Base-by-base conservation (phyloP, 1,140 invertebrate species). In the Forficula auricularia region DNA sequence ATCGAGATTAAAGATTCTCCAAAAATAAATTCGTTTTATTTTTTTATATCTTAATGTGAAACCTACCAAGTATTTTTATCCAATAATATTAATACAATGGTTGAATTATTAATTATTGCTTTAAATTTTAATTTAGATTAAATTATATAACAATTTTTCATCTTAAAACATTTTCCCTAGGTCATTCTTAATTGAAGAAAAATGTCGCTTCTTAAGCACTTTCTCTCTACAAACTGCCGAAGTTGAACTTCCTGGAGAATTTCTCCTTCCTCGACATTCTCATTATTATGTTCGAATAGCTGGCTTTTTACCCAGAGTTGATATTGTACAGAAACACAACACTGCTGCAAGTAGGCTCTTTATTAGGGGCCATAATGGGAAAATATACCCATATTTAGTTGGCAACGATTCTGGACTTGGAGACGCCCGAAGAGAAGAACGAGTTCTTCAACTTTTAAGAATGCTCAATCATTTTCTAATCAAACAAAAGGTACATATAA, bases 301-400 rank as follows among this genome's bases (percentile, higher is more conserved):
- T 0, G 66, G 90, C 38, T 96, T 98, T 58, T 92, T 96, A 83
- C 91, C 91, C 2, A 64, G 84, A 13, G 89, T 96, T 1, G 90
- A 96, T 61, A 88, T 95, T 8, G 88, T 98, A 0, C 86, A 94
- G 58, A 94, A 96, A 55, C 89, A 96, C 60, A 94, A 95, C 54
- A 87, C 88, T 0, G 86, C 88, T 0, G 87, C 90, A 0, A 66
- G 91, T 12, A 63, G 91, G 41, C 64, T 97, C 2, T 87, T 86
- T 54, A 96, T 97, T 48, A 68, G 90, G 32, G 91, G 91, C 0
- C 90, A 96, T 54, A 97, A 96, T 60, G 91, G 90, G 48, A 81
- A 91, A 58, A 77, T 95, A 10, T 95, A 95, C 61, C 89, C 90
- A 1, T 96, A 95, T 61, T 62, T 97, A 1, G 87, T 97, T 0